These are phyloP conservation scores for Camelus dromedarius DNA, from an alignment of 2,113 vertebrate genomes.

Conservation along the genomic window DNA sequence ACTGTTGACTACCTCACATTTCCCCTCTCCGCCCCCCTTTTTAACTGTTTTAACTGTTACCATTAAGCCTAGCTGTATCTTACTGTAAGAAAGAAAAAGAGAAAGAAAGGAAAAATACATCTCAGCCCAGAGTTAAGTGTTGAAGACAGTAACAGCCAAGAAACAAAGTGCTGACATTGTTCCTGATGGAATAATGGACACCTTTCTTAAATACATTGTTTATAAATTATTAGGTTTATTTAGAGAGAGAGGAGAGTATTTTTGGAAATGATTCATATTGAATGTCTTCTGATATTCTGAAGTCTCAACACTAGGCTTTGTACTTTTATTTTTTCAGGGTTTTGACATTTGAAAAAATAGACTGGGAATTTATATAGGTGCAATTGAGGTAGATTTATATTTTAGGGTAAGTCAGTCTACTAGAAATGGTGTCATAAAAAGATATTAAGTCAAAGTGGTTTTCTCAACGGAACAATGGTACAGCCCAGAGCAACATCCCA, in stretches of 20 bases:
- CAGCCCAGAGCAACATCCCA: background rate
- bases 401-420: background rate
- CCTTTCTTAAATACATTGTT: background rate
- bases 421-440: background rate
- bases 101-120: background rate
- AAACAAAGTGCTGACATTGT: background rate
- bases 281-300: background rate
- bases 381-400: background rate
- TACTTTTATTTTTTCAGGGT: background rate
- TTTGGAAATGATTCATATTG: background rate
- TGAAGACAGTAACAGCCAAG: background rate
- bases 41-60: background rate
- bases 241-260: background rate
- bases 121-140: background rate
- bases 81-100: background rate
- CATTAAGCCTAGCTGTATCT: background rate
- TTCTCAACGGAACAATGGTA: background rate
- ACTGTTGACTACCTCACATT: background rate
- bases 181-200: background rate
- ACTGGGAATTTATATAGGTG: background rate
- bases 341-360: background rate
- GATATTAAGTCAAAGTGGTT: background rate
- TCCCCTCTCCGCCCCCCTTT: rapidly evolving
- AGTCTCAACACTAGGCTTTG: background rate
- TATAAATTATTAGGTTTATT: background rate